A percentile compares a stretch with the other conserved stretches of the same genome.
phyloP scores from a whole-genome alignment of 1,140 invertebrate species.

The Cydia splendana region DNA sequence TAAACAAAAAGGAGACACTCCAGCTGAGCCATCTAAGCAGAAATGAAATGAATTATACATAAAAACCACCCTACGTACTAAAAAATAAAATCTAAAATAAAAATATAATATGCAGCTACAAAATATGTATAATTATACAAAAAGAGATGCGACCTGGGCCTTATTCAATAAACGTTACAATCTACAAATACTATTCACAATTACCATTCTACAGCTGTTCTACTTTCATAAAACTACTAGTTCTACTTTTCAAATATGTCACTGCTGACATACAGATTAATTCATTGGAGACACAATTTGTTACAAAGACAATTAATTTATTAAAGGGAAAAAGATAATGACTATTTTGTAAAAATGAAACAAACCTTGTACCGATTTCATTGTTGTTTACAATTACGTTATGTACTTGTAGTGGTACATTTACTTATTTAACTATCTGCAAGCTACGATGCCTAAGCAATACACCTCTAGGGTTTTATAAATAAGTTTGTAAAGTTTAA shows the following conservation, averaged over 20 bases:
- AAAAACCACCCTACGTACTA: neutral
- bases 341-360: neutral
- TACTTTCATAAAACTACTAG: neutral
- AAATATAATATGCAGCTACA: neutral
- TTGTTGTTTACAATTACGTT: neutral
- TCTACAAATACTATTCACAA: neutral
- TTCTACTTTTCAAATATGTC: neutral
- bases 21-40: neutral
- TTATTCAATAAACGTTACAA: slow-evolving; percentile 11
- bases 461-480: neutral
- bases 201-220: neutral
- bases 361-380: too few relatives aligned
- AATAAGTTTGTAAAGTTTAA: neutral
- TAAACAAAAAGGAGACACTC: neutral
- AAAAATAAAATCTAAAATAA: neutral
- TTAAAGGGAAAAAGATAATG: neutral
- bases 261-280: too few relatives aligned
- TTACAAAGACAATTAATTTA: too few relatives aligned
- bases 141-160: slow-evolving; percentile 14
- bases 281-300: too few relatives aligned
- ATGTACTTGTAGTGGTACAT: neutral
- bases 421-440: neutral
- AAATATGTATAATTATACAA: slow-evolving; percentile 12
- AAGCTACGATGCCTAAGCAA: neutral
- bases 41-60: neutral